Base-by-base conservation (phyloP, 2,797 vertebrate species). In the Cichlasoma orientale region DNA sequence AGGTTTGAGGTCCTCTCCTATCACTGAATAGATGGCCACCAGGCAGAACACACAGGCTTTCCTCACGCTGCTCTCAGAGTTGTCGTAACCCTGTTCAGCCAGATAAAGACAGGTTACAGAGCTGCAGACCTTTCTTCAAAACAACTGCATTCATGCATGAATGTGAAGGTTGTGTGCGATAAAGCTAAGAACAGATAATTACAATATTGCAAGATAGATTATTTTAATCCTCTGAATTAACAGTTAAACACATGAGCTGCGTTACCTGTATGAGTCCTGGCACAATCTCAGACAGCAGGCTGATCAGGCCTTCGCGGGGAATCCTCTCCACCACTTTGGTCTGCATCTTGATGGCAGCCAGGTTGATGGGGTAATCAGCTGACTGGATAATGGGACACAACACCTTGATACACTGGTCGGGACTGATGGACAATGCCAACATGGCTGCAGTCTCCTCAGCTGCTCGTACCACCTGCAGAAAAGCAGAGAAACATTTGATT, bases 31-130 rank as follows among this genome's bases (percentile, higher is more conserved):
- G 90, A 99, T 95, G 88, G 98, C 97, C 90, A 99, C 98, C 77
- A 99, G 95, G 91, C 98, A 99, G 96, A 99, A 99, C 82, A 99
- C 98, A 36, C 98, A 98, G 6, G 98, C 97, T 93, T 99, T 99
- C 84, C 98, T 97, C 88, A 99, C 97, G 4, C 98, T 99, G 96
- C 98, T 99, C 95, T 99, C 98, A 33, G 97, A 97, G 92, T 99
- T 99, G 92, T 99, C 98, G 57, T 99, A 99, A 83, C 98, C 98
- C 98, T 99, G 93, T 55, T 52, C 5, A 71, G 56, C 4, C 80
- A 80, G 59, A 88, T 1, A 56, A 9, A 57, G 58, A 75, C 0
- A 3, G 6, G 27, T 82, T 52, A 82, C 16, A 59, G 44, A 71
- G 44, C 41, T 56, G 57, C 59, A 80, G 70, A 7, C 5, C 19